Evolutionary conservation across 2,888 invertebrate genomes (phyloP).

Genomic region (Dicycla oo): DNA sequence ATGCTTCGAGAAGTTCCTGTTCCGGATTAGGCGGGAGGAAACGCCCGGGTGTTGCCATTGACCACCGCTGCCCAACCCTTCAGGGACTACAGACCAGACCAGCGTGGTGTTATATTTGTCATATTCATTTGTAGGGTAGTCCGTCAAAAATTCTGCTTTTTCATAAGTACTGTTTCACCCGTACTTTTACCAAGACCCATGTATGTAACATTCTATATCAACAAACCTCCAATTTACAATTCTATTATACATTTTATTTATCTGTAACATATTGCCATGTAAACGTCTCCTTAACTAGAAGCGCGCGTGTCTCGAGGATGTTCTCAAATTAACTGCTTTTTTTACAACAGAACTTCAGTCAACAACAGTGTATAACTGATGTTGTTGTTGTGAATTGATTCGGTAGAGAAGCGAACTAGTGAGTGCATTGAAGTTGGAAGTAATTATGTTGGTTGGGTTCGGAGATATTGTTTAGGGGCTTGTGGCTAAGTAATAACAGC

Average conservation of each 20-base stretch:
- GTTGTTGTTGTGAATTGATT: conserved; percentile 34
- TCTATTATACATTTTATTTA: conserved; percentile 34
- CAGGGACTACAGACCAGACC: no score
- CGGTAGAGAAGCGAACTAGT: neutral
- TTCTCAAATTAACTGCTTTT: conserved; percentile 57
- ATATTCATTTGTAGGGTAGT: no score
- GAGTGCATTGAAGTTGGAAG: neutral
- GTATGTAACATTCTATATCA: neutral
- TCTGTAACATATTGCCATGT: conserved; percentile 29
- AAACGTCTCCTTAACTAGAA: conserved; percentile 18
- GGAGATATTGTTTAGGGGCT: no score
- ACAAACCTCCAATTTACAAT: neutral
- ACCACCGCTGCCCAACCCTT: no score
- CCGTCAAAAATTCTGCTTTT: no score
- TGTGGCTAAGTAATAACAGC: no score
- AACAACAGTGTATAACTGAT: conserved; percentile 6
- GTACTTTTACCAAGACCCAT: no score
- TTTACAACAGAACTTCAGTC: conserved; percentile 27
- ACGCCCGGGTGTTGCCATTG: no score
- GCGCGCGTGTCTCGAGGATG: conserved; percentile 42
- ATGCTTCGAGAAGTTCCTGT: no score
- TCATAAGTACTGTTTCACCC: no score
- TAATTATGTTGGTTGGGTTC: neutral
- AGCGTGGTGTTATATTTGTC: no score
- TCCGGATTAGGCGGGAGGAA: no score